Evolutionary conservation across 2,797 vertebrate species (phyloP).

Genomic region (Amazonetta brasiliensis): DNA sequence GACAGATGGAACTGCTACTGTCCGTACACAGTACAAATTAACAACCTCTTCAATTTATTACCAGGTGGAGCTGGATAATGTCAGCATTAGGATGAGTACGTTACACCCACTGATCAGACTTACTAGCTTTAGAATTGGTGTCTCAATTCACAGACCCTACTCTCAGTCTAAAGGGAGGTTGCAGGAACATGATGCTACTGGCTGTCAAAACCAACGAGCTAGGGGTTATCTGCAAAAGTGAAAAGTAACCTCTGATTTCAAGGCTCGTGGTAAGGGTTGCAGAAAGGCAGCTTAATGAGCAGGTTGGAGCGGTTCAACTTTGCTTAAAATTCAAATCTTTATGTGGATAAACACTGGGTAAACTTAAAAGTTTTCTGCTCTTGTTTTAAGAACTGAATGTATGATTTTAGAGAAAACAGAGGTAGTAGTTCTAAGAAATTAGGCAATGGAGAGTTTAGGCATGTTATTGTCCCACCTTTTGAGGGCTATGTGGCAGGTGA

Average conservation of each 20-base stretch:
- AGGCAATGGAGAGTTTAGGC: neutral
- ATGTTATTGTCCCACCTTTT: neutral
- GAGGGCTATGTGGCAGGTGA: neutral
- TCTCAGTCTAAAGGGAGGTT: neutral
- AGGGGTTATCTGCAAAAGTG: neutral
- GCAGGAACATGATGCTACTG: neutral
- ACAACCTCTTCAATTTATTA: fast-evolving
- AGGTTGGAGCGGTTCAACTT: neutral
- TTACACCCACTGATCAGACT: neutral
- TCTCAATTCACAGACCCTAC: neutral
- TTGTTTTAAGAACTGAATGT: neutral
- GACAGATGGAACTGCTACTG: neutral
- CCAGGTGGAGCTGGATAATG: neutral
- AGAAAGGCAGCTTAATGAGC: neutral
- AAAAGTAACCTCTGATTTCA: neutral
- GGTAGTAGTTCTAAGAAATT: neutral
- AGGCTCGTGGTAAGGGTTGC: neutral
- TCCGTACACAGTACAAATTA: neutral
- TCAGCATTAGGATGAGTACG: fast-evolving
- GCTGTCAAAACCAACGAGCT: neutral
- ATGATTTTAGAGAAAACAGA: neutral
- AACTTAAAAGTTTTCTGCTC: neutral
- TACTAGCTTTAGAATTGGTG: neutral
- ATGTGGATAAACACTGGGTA: neutral
- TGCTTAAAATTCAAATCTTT: neutral